Base-by-base conservation (phyloP, 1,140 invertebrate genomes). In the Macrostomum lignano region DNA sequence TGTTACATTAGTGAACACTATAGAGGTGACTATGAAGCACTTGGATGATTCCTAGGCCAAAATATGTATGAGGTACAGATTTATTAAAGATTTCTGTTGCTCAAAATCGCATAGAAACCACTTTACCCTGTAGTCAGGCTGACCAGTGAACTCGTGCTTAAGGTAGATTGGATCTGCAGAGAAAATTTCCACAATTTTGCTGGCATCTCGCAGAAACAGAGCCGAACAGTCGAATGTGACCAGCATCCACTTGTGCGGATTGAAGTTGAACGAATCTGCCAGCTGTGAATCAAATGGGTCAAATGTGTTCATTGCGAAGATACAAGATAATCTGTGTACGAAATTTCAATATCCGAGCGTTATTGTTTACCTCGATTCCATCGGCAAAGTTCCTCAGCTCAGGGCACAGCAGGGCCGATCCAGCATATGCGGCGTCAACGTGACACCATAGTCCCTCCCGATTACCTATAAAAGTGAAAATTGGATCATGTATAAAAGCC, bases 351-450 rank as follows among this genome's bases (percentile, higher is more conserved):
- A n/a, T n/a, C n/a, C n/a, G n/a, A n/a, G n/a, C n/a, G n/a, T n/a
- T n/a, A n/a, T n/a, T n/a, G n/a, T n/a, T 33, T 40, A 61, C 58
- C 48, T 91, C 77, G 2, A 86, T 60, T 6, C 84, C 84, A 41
- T 73, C 70, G 67, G 82, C 71, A 7, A 78, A 58, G 43, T 76
- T 68, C 13, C 79, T 67, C 47, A 72, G 81, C 61, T 93, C 84
- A 0, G 78, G 77, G 46, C 82, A 93, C 36, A 91, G 74, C 44
- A 93, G 79, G 2, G 82, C 69, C 3, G 47, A 54, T 1, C 69
- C 79, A 1, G 79, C 81, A 50, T 93, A 93, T 1, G 82, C 81
- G 1, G 78, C 81, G 51, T 93, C 82, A 1, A 93, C 67, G 49
- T 93, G 82, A 1, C 84, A 51, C 78, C 79, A 93, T 2, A 88